A percentile compares a stretch with the other conserved stretches of the same genome.
Evolutionary conservation across 2,888 invertebrate species (phyloP).

Genomic region (Acrocyrtus sp.): DNA sequence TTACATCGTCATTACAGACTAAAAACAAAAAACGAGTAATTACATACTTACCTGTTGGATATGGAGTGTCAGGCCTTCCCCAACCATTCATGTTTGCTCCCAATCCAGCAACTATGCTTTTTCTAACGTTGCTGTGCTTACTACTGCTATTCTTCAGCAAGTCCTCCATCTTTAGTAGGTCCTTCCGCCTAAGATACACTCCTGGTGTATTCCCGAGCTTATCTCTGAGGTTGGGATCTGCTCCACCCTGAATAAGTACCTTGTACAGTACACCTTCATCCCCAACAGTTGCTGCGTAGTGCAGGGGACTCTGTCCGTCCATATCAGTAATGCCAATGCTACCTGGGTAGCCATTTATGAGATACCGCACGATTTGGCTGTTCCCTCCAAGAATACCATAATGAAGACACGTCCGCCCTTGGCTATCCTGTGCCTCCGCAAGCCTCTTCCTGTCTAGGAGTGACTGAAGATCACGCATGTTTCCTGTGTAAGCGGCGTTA

Average conservation of each 20-base stretch:
- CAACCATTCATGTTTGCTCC: constrained; percentile 31
- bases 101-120: not conserved
- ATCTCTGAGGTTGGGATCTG: constrained; percentile 83
- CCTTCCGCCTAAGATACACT: constrained; percentile 77
- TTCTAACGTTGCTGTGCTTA: constrained; percentile 1
- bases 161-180: constrained; percentile 76
- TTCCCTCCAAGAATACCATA: constrained; percentile 80
- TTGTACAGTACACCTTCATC: constrained; percentile 91
- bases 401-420: constrained; percentile 84
- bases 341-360: constrained; percentile 67
- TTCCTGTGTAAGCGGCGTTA: constrained; percentile 84
- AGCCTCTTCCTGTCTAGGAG: constrained; percentile 90
- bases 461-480: constrained; percentile 83
- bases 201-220: constrained; percentile 83
- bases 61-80: constrained; percentile 41
- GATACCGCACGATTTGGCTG: constrained; percentile 78
- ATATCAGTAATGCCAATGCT: not conserved
- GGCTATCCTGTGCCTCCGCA: constrained; percentile 83
- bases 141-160: constrained; percentile 75
- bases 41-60: not conserved
- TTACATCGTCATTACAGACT: too few relatives aligned
- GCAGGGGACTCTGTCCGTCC: constrained; percentile 77
- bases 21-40: too few relatives aligned
- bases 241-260: constrained; percentile 81
- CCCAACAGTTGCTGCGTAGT: constrained; percentile 82